Conservation (phyloP, 2,113 vertebrate genomes). For the Thinocorus orbignyianus region DNA sequence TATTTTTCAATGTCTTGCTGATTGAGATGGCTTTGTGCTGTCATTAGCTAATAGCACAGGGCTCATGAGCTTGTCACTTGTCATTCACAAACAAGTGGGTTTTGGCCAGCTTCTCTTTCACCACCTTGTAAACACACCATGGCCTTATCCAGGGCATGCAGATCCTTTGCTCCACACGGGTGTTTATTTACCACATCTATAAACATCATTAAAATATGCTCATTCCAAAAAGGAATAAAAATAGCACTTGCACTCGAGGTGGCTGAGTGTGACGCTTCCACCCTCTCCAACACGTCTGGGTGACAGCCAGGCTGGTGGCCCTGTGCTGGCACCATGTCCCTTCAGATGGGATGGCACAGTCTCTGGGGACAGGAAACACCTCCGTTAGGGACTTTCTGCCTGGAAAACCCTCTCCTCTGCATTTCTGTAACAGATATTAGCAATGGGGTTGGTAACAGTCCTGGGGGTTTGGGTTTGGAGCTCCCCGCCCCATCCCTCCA, state of each 20-base stretch:
- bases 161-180: background rate
- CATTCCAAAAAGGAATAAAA: background rate
- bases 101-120: background rate
- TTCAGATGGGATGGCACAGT: fast-evolving
- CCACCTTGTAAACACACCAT: fast-evolving
- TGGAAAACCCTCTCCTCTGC: background rate
- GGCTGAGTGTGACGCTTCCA: fast-evolving
- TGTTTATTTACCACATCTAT: background rate
- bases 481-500: background rate
- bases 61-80: no score
- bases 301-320: background rate
- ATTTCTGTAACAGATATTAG: fast-evolving
- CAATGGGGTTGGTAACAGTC: no score
- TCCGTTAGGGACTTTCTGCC: fast-evolving
- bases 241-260: fast-evolving
- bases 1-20: no score
- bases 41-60: no score
- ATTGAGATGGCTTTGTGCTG: no score
- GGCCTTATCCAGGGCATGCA: background rate
- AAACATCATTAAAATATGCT: background rate
- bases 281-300: fast-evolving
- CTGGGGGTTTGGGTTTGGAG: background rate
- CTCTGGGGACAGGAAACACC: background rate
- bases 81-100: no score
- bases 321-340: background rate